Evolutionary conservation across 2,113 vertebrate species (phyloP).

Genomic region (Eclectus roratus): DNA sequence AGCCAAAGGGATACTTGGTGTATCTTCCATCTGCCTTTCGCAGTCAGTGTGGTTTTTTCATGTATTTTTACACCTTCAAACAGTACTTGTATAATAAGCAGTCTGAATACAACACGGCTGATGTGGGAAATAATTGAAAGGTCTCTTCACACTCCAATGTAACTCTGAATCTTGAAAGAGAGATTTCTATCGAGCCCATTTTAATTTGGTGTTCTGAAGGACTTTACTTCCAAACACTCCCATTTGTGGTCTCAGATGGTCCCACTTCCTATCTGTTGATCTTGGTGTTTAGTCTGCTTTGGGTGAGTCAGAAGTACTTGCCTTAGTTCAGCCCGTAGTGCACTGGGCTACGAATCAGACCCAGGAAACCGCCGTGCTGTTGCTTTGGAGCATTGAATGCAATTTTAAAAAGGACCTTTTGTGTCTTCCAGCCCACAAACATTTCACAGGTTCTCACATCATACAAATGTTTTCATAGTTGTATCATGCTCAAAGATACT

Average conservation of each 20-base stretch:
- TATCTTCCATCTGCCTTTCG: not conserved
- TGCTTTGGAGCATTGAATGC: not conserved
- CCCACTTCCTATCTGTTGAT: accelerated
- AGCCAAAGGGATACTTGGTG: accelerated
- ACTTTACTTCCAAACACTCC: not conserved
- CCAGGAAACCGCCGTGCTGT: accelerated
- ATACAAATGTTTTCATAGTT: not conserved
- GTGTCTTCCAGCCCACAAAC: not conserved
- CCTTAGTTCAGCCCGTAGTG: not conserved
- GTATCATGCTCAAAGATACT: not conserved
- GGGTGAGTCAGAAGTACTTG: not conserved
- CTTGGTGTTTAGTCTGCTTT: not conserved
- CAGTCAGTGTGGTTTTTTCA: accelerated
- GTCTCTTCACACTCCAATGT: accelerated
- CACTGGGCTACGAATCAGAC: accelerated
- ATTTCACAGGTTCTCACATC: not conserved
- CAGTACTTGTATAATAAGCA: not conserved
- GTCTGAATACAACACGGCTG: accelerated
- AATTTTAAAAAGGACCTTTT: not conserved
- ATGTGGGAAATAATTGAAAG: not conserved
- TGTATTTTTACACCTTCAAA: not conserved
- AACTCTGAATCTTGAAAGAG: not conserved
- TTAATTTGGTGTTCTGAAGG: not conserved
- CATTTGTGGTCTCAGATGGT: not conserved
- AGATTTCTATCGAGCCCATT: accelerated